Percentiles rank a stretch among this genome's conserved stretches.
phyloP scores from a whole-genome alignment of 2,888 invertebrate genomes.

The Polydrusus tereticollis region DNA sequence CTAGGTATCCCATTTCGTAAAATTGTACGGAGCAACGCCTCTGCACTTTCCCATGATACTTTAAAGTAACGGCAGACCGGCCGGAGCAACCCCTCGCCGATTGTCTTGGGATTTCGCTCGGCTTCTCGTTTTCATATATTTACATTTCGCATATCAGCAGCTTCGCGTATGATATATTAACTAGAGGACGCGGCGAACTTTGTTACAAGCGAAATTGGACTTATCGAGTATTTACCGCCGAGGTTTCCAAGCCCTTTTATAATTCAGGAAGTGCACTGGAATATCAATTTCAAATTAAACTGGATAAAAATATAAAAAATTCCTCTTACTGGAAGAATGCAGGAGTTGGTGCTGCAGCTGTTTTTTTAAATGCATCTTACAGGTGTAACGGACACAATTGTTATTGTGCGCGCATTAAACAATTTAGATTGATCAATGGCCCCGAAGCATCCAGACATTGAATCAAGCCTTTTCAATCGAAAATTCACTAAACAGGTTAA shows the following conservation, averaged over 20 bases:
- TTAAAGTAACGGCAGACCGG: conserved; percentile 25
- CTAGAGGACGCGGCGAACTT: background rate
- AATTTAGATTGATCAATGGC: too few species aligned
- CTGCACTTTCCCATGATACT: conserved; percentile 17
- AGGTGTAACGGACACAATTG: too few species aligned
- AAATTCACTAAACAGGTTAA: too few species aligned
- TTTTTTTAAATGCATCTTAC: too few species aligned
- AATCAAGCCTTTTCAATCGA: too few species aligned
- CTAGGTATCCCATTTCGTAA: conserved; percentile 26
- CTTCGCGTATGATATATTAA: conserved; percentile 43
- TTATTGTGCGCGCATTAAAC: too few species aligned
- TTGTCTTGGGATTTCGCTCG: conserved; percentile 52
- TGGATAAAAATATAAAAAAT: background rate
- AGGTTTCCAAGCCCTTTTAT: background rate
- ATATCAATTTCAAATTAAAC: background rate
- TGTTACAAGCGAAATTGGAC: conserved; percentile 3
- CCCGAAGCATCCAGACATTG: too few species aligned
- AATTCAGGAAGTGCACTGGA: background rate
- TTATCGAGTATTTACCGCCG: conserved; percentile 13
- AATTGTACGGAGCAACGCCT: conserved; percentile 14
- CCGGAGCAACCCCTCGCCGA: conserved; percentile 29
- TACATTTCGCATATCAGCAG: conserved; percentile 54
- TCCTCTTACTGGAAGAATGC: too few species aligned
- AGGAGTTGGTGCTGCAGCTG: too few species aligned
- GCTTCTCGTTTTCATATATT: conserved; percentile 53